phyloP scores from a whole-genome alignment of 2,797 vertebrate species.

The Silurus aristotelis region DNA sequence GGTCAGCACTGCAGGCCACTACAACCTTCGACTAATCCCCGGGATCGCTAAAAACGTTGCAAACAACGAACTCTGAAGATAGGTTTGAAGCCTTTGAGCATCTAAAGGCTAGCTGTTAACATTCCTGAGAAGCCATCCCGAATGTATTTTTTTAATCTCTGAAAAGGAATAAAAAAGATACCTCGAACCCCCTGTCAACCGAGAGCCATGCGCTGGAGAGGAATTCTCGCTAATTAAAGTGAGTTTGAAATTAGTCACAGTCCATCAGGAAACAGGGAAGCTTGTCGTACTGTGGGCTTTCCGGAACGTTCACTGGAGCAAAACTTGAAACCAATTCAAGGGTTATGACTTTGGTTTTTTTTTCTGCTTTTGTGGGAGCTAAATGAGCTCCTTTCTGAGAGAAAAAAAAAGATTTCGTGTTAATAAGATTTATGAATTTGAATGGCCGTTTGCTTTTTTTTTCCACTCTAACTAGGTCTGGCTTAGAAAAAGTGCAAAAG shows the following conservation, averaged over 20 bases:
- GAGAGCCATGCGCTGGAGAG: constrained; percentile 31
- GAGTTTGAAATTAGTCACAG: constrained; percentile 55
- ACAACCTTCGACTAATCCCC: neutral
- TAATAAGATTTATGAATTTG: constrained; percentile 53
- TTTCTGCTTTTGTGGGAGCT: constrained; percentile 48
- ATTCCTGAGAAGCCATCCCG: constrained; percentile 26
- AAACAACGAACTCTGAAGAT: neutral
- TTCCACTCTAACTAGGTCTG: neutral
- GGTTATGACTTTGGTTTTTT: constrained; percentile 40
- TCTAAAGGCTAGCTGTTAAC: constrained; percentile 6
- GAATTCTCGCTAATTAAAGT: constrained; percentile 56
- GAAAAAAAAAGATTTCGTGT: constrained; percentile 58
- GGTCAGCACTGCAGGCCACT: neutral
- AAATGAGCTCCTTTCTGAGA: constrained; percentile 56
- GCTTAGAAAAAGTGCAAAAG: constrained; percentile 10
- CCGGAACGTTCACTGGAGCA: constrained; percentile 31
- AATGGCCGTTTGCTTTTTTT: neutral
- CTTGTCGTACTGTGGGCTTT: constrained; percentile 32
- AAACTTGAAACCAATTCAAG: constrained; percentile 46
- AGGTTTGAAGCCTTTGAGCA: neutral
- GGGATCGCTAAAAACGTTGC: neutral
- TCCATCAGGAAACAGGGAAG: constrained; percentile 53
- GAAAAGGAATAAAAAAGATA: neutral
- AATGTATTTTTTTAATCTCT: neutral
- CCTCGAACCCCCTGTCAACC: constrained; percentile 29